These are phyloP conservation scores for Karalla daura DNA, from an alignment of 2,797 vertebrate species.

Conservation along the genomic window DNA sequence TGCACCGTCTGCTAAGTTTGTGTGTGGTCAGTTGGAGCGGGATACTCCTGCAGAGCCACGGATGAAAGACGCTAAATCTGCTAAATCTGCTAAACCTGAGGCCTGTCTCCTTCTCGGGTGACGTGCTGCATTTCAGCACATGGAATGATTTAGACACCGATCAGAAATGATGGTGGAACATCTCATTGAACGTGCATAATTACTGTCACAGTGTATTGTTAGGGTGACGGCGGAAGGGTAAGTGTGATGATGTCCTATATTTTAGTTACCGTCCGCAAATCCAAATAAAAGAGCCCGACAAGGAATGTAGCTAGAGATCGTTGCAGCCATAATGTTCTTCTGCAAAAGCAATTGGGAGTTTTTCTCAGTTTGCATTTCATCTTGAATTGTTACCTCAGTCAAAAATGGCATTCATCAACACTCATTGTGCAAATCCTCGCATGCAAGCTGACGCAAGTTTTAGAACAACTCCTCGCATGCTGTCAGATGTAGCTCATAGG, in stretches of 20 bases:
- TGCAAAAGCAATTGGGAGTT: too few species aligned
- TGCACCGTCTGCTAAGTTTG: slow-evolving; percentile 45
- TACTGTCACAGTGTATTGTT: slow-evolving; percentile 17
- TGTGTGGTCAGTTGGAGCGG: slow-evolving; percentile 68
- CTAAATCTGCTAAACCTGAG: slow-evolving; percentile 51
- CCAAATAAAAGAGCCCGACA: background rate
- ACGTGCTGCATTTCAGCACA: slow-evolving; percentile 28
- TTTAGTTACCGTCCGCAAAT: slow-evolving; percentile 7
- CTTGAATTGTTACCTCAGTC: too few species aligned
- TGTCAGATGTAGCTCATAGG: too few species aligned
- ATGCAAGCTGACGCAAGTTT: slow-evolving; percentile 17
- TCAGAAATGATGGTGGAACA: slow-evolving; percentile 24
- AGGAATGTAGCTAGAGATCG: background rate
- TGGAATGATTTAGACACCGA: slow-evolving; percentile 41
- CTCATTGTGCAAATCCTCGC: background rate
- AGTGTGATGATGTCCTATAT: background rate
- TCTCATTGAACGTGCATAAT: slow-evolving; percentile 50
- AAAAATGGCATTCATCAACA: background rate
- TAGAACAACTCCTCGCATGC: background rate
- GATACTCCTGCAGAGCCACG: slow-evolving; percentile 44
- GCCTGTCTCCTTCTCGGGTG: slow-evolving; percentile 25
- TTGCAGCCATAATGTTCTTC: background rate
- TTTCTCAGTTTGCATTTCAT: background rate
- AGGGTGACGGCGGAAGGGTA: background rate
- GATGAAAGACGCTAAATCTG: slow-evolving; percentile 62